A percentile compares a stretch with the other conserved stretches of the same genome.
Evolutionary conservation across 2,888 invertebrate genomes (phyloP).

Genomic region (Nomada goodeniana): DNA sequence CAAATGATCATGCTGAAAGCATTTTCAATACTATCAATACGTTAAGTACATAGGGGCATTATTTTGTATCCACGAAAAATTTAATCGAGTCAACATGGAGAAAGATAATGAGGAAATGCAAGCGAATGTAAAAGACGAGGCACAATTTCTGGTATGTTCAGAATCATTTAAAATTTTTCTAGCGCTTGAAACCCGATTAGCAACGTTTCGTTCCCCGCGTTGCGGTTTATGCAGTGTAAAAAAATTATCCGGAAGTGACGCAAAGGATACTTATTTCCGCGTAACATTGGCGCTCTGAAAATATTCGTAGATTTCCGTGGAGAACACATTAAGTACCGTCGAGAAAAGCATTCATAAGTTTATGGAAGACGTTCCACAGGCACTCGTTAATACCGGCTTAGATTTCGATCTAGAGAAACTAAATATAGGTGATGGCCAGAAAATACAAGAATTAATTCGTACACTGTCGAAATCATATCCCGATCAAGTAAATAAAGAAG

Average conservation of each 20-base stretch:
- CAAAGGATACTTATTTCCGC: conserved; percentile 28
- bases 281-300: background rate
- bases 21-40: background rate
- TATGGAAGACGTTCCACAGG: conserved; percentile 48
- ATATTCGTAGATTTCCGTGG: conserved; percentile 50
- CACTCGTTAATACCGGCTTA: conserved; percentile 43
- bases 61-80: conserved; percentile 6
- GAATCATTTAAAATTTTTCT: background rate
- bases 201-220: background rate
- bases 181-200: background rate
- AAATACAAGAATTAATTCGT: conserved; percentile 15
- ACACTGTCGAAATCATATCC: conserved; percentile 19
- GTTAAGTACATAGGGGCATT: background rate
- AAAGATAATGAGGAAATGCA: conserved; percentile 34
- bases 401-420: conserved; percentile 47
- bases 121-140: conserved; percentile 36
- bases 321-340: conserved; percentile 43
- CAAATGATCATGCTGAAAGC: background rate
- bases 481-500: conserved; percentile 17
- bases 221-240: conserved; percentile 25
- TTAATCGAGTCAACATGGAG: conserved; percentile 45
- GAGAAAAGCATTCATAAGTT: conserved; percentile 49
- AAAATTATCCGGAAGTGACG: conserved; percentile 32
- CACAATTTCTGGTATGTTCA: conserved; percentile 52
- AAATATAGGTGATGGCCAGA: conserved; percentile 27